Conservation (phyloP, 2,113 vertebrate genomes). For the Zosterops japonicus region DNA sequence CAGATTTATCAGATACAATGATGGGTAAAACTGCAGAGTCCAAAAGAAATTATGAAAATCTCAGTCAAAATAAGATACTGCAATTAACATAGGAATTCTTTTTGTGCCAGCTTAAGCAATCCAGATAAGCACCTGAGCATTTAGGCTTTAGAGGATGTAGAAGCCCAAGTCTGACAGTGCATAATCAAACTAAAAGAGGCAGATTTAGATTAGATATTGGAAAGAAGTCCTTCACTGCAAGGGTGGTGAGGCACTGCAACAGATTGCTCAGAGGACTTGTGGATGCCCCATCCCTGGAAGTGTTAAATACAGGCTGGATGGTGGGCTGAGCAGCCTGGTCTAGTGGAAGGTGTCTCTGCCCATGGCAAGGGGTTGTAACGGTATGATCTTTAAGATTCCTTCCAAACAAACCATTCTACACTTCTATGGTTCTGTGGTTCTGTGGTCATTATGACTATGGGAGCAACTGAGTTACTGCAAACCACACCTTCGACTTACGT, state of each 20-base stretch:
- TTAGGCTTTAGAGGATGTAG: neutral
- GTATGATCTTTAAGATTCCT: neutral
- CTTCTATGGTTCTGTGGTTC: neutral
- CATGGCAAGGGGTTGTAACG: neutral
- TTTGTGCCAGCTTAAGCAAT: neutral
- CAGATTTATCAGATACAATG: neutral
- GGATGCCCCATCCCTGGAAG: neutral
- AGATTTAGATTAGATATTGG: neutral
- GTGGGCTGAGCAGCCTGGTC: neutral
- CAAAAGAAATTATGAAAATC: constrained; percentile 8
- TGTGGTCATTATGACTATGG: neutral
- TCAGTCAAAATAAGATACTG: neutral
- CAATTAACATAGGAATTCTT: neutral
- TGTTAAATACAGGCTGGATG: neutral
- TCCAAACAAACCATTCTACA: neutral
- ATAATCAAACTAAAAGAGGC: neutral
- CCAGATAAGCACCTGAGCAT: neutral
- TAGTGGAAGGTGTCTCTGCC: neutral
- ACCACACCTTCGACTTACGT: neutral
- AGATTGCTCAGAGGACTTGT: neutral
- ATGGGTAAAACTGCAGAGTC: neutral
- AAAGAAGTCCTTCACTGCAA: neutral
- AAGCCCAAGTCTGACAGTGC: neutral
- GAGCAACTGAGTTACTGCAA: neutral
- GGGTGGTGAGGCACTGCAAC: neutral